Evolutionary conservation across 2,113 vertebrate genomes (phyloP).

Genomic region (Bos indicus): DNA sequence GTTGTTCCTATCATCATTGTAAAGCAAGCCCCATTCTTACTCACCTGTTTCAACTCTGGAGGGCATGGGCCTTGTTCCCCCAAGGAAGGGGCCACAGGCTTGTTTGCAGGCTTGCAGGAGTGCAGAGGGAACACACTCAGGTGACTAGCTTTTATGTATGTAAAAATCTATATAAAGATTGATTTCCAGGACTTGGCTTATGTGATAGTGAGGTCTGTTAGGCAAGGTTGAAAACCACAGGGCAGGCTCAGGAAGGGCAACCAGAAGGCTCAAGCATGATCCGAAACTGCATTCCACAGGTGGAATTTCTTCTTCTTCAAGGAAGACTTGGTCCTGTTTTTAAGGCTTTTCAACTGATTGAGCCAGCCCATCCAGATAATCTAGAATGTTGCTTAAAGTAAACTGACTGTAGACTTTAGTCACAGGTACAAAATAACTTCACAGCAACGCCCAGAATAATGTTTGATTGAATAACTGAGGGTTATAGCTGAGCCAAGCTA

Average conservation of each 20-base stretch:
- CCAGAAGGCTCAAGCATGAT: background rate
- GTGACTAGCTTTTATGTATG: background rate
- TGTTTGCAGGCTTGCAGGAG: background rate
- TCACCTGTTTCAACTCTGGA: background rate
- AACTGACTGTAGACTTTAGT: background rate
- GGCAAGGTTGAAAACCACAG: background rate
- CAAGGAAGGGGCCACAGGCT: background rate
- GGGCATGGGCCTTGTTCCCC: background rate
- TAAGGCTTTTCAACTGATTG: background rate
- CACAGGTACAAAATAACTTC: background rate
- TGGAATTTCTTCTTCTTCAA: background rate
- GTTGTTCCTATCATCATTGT: background rate
- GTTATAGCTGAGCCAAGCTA: no score
- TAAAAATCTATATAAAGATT: background rate
- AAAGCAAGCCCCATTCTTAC: fast-evolving
- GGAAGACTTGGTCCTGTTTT: background rate
- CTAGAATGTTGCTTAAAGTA: background rate
- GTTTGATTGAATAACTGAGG: background rate
- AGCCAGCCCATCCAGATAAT: background rate
- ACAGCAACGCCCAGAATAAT: background rate
- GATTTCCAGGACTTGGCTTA: background rate
- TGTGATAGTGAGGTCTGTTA: background rate
- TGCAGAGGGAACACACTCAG: background rate
- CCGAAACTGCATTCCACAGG: background rate
- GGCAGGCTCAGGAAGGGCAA: background rate